Evolutionary conservation across 2,888 invertebrate genomes (phyloP).

Genomic region (Macaria liturata): DNA sequence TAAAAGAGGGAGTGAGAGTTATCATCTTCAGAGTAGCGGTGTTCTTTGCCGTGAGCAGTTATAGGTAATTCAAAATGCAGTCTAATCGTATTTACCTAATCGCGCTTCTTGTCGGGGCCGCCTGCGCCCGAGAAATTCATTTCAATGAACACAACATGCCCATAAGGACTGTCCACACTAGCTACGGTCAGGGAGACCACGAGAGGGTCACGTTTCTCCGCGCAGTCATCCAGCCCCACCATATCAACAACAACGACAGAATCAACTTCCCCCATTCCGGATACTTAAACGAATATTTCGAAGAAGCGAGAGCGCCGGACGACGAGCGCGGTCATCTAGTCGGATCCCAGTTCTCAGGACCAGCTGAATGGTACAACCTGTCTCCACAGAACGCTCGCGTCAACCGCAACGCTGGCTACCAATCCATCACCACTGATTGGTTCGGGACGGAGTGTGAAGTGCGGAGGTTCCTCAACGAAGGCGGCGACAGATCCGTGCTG

Average conservation of each 20-base stretch:
- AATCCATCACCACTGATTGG: slow-evolving; percentile 21
- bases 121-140: not conserved
- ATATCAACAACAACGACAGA: slow-evolving; percentile 2
- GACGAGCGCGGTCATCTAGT: slow-evolving; percentile 23
- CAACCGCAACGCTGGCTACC: slow-evolving; percentile 19
- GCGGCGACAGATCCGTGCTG: slow-evolving; percentile 12
- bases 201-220: slow-evolving; percentile 4
- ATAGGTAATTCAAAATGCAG: not conserved
- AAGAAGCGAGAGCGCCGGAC: slow-evolving; percentile 10
- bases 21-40: not conserved
- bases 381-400: slow-evolving; percentile 24
- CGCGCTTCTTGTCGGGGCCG: not conserved
- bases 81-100: not conserved
- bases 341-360: slow-evolving; percentile 25
- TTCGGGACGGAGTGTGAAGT: slow-evolving; percentile 22
- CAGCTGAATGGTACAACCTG: slow-evolving; percentile 23
- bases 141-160: slow-evolving; percentile 3
- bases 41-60: not conserved
- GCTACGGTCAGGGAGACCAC: slow-evolving; percentile 7
- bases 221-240: slow-evolving; percentile 1
- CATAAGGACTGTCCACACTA: not conserved
- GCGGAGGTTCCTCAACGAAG: slow-evolving; percentile 18
- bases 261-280: slow-evolving; percentile 5
- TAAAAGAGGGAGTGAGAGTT: not conserved
- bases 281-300: slow-evolving; percentile 9